Evolutionary conservation across 23 tunicate species (phyloP), one percentile per base, ranked within the genome.

Genomic region (Trididemnum miniatum): DNA sequence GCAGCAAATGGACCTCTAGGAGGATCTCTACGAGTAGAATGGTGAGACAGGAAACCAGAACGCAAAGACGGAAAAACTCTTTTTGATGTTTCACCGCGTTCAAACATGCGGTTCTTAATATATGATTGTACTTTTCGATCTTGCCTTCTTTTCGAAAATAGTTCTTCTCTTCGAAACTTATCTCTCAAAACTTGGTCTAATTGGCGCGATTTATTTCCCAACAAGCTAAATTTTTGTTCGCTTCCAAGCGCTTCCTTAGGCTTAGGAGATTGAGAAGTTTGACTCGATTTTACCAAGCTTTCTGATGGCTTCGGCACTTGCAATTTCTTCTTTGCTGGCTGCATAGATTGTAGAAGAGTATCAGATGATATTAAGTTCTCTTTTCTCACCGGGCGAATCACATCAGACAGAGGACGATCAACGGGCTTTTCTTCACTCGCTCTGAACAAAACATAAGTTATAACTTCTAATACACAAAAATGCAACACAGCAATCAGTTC

Each of bases 341-440:
- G 79, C 79, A 73, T 73, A 12, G 79, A 73, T 26, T 73, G 59
- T 24, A 73, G 59, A 26, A 73, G 29, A 59, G 83, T 64, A 49
- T 35, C 31, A 33, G 72, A 80, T 4, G 57, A 80, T 60, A 59
- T 35, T 31, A 80, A 23, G 35, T 59, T 59, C n/a, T 80, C 72
- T 24, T 63, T 80, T 63, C 35, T 80, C 22, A 15, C 1, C 25
- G 49, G 36, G 27, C 27, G 23, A 15, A 4, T 23, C 12, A 49
- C 57, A 9, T 49, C 57, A 62, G 26, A 3, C 15, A 18, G 67
- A 22, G 3, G 15, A 12, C 25, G 23, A 62, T 22, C 26, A 22
- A 24, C 29, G 26, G 29, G 26, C n/a, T 62, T 62, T 22, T 5
- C 29, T 24, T 62, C 67, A 20, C n/a, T 62, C 26, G 67, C 67